Evolutionary conservation across 2,888 invertebrate genomes (phyloP).

Genomic region (Tachina lurida): DNA sequence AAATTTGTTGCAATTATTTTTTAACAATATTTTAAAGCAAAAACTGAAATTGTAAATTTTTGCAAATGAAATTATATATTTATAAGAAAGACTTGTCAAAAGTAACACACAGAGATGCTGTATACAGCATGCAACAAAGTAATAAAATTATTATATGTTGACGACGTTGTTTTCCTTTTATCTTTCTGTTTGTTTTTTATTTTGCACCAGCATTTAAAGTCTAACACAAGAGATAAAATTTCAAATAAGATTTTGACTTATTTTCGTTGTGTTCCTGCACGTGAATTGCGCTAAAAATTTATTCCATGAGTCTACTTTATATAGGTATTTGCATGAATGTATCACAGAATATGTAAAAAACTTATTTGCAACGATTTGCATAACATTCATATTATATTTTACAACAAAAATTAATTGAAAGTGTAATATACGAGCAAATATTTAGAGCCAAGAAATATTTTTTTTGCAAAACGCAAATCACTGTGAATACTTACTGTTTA

Average conservation of each 20-base stretch:
- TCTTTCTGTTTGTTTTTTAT: neutral
- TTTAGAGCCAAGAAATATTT: neutral
- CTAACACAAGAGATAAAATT: constrained; percentile 13
- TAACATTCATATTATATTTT: constrained; percentile 47
- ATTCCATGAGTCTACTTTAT: constrained; percentile 24
- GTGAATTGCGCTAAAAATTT: constrained; percentile 21
- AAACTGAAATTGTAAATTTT: neutral
- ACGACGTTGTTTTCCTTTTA: constrained; percentile 2
- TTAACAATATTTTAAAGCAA: neutral
- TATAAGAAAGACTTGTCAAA: neutral
- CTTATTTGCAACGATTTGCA: constrained; percentile 65
- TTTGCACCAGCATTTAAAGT: neutral
- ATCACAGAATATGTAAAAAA: constrained; percentile 12
- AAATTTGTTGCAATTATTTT: neutral
- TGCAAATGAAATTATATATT: constrained; percentile 12
- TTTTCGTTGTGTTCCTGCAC: constrained; percentile 12
- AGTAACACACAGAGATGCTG: neutral
- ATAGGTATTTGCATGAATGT: constrained; percentile 41
- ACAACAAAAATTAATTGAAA: neutral
- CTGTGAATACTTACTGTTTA: too few species aligned
- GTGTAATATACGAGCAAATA: neutral
- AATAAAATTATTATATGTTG: constrained; percentile 13
- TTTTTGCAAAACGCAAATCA: neutral
- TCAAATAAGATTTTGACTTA: constrained; percentile 49
- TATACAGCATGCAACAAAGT: constrained; percentile 27